Conservation (phyloP, 2,113 vertebrate species). For the Okapia johnstoni region DNA sequence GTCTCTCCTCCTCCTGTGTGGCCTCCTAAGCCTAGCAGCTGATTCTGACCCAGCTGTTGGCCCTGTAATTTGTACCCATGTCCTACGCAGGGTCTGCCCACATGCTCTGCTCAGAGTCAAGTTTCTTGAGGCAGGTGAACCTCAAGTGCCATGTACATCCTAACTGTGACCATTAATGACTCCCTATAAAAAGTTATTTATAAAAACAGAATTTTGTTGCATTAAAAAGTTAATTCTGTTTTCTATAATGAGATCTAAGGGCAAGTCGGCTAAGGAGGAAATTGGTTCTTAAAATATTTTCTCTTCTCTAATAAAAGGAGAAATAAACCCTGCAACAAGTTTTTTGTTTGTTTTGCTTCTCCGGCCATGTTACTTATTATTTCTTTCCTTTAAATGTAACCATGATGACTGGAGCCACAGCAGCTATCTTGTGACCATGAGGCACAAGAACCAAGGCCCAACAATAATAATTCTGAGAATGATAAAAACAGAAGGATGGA, state of each 20-base stretch:
- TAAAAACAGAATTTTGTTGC: neutral
- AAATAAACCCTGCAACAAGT: neutral
- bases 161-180: neutral
- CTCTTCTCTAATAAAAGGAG: neutral
- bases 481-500: neutral
- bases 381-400: neutral
- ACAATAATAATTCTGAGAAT: neutral
- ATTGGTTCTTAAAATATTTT: neutral
- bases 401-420: neutral
- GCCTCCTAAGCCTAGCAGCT: neutral
- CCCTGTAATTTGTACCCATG: too few relatives aligned
- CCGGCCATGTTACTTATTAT: neutral
- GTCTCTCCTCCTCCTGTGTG: neutral
- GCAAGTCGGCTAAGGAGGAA: neutral
- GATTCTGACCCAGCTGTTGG: neutral
- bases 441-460: neutral
- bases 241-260: neutral
- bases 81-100: fast-evolving
- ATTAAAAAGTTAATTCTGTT: neutral
- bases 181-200: neutral
- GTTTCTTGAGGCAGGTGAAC: neutral
- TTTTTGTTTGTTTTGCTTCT: neutral
- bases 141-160: neutral
- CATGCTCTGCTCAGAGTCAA: neutral
- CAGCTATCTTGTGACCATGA: neutral